Evolutionary conservation across 23 tunicate species (phyloP).

Genomic region (Trididemnum miniatum): DNA sequence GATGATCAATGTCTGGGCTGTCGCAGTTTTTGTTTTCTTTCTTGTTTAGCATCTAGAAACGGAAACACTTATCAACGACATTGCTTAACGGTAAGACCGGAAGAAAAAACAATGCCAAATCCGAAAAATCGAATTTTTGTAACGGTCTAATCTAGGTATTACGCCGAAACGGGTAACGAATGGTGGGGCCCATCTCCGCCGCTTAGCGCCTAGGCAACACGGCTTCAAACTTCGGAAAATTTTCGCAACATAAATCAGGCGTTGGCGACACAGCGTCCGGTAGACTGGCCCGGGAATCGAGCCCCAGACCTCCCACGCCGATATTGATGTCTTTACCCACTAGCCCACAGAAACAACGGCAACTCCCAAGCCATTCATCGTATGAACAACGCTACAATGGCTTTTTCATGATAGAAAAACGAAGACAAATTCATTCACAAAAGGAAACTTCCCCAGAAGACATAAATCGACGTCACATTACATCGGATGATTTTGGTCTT

Average conservation of each 20-base stretch:
- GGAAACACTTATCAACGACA: not conserved
- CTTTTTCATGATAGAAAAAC: too few species aligned
- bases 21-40: conserved; percentile 99
- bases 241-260: not conserved
- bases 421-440: too few species aligned
- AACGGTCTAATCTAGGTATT: not conserved
- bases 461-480: too few species aligned
- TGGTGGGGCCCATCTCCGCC: not conserved
- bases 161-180: not conserved
- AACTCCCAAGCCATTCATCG: too few species aligned
- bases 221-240: not conserved
- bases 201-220: not conserved
- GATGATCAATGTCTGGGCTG: conserved; percentile 91
- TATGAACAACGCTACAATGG: too few species aligned
- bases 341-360: too few species aligned
- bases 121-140: not conserved
- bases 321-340: too few species aligned
- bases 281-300: not conserved
- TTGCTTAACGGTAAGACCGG: too few species aligned
- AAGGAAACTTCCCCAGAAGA: too few species aligned
- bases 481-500: too few species aligned
- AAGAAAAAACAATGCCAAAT: not conserved
- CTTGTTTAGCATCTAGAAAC: conserved; percentile 90
- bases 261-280: not conserved
- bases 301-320: not conserved